Evolutionary conservation across 2,113 vertebrate genomes (phyloP).

Genomic region (Equus przewalskii): DNA sequence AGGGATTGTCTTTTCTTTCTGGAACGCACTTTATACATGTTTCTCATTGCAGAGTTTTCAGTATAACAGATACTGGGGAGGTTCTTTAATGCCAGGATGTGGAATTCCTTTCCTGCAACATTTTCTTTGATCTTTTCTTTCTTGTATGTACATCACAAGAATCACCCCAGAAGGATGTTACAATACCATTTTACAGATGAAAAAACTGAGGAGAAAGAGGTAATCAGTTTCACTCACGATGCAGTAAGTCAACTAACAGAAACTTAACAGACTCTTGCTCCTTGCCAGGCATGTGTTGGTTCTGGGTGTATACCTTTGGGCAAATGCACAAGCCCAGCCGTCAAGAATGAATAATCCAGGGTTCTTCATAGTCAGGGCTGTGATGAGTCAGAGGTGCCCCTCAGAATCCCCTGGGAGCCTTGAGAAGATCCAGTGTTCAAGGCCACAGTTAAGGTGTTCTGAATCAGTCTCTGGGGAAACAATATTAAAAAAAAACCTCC

Average conservation of each 20-base stretch:
- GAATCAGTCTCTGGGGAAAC: not conserved
- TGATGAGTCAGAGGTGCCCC: not conserved
- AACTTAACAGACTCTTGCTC: not conserved
- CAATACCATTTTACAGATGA: not conserved
- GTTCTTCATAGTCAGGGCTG: not conserved
- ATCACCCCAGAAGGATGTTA: not conserved
- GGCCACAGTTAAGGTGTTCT: not conserved
- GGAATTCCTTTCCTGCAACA: not conserved
- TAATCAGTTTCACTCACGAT: not conserved
- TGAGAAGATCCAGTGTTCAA: not conserved
- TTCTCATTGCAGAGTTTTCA: not conserved
- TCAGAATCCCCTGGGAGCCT: not conserved
- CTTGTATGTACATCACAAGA: not conserved
- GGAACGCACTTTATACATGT: not conserved
- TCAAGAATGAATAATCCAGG: not conserved
- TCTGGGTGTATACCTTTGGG: not conserved
- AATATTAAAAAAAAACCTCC: not conserved
- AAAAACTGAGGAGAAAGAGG: not conserved
- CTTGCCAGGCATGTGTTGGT: rapidly evolving
- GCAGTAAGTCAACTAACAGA: not conserved
- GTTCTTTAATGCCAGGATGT: not conserved
- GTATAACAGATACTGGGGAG: not conserved
- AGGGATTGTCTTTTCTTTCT: not conserved
- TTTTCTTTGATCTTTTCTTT: conserved; percentile 25
- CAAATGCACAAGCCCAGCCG: not conserved